Base-by-base conservation (phyloP, 2,113 vertebrate genomes). In the Callospermophilus lateralis region DNA sequence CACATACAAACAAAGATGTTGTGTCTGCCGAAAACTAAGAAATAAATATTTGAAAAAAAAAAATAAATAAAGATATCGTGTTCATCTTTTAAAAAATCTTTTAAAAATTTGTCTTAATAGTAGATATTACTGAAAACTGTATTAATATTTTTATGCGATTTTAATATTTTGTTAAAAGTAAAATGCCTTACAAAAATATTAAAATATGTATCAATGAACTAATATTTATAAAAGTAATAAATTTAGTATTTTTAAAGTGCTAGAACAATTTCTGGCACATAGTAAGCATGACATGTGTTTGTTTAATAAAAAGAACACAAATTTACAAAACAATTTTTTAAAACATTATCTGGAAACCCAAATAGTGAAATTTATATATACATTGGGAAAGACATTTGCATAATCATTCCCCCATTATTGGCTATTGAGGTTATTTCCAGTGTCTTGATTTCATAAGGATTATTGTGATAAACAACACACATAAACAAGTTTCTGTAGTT, bases 131-230 rank as follows among this genome's bases (percentile, higher is more conserved):
- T 78, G 53, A 83, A 55, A 9, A 10, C n/a, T 92, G 45, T n/a
- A 51, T 83, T 90, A 91, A 68, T 51, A 22, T n/a, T 68, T 90
- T 67, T 55, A 68, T 45, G 72, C 0, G 42, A 61, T 53, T 74
- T 78, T 87, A 95, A 91, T 68, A 77, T 73, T 45, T 78, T 48
- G 2, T 92, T 51, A 77, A 86, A 92, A 92, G 37, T 65, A 95
- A 58, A 22, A 55, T 55, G 55, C 53, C 74, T 90, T 79, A 67
- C 17, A 48, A 78, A 90, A 53, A 74, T 45, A 84, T 73, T 39
- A 73, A 90, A 84, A 81, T 8, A 45, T 34, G 55, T 28, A 30
- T 83, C 9, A 77, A 58, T 48, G 20, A 72, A 17, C 42, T 65
- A 77, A 86, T 76, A 65, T 67, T 91, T 88, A 86, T 53, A 89